Percentiles rank a stretch among this genome's conserved stretches.
These are phyloP conservation scores for Phaenicophaeus curvirostris DNA, from an alignment of 2,797 vertebrate genomes.

Conservation along the genomic window DNA sequence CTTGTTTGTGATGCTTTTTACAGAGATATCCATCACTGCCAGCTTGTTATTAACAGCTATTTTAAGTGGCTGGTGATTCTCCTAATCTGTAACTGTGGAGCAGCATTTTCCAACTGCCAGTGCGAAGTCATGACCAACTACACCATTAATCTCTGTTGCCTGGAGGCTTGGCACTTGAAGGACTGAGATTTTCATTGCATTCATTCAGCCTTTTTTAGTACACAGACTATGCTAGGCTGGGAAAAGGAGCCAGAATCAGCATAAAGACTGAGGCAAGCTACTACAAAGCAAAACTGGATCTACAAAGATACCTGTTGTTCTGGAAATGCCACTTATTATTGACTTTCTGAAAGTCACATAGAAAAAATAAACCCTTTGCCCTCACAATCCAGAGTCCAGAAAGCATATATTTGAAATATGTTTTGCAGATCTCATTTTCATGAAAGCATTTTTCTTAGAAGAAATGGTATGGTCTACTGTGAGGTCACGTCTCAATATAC, in stretches of 20 bases:
- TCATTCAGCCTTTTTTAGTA: background rate
- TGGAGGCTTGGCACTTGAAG: constrained; percentile 2
- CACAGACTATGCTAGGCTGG: background rate
- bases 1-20: background rate
- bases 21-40: background rate
- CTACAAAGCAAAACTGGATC: background rate
- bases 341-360: constrained; percentile 10
- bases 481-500: background rate
- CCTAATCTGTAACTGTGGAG: background rate
- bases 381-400: background rate
- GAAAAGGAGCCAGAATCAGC: constrained; percentile 8
- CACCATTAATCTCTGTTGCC: constrained; percentile 4
- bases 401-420: background rate
- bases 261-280: background rate
- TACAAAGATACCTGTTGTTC: constrained; percentile 39
- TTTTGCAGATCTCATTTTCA: background rate
- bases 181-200: background rate
- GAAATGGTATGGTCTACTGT: background rate
- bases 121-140: background rate
- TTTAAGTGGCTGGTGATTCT: constrained; percentile 13
- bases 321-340: background rate
- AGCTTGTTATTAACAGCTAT: background rate
- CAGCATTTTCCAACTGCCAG: background rate
- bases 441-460: background rate
- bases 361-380: constrained; percentile 21